Evolutionary conservation across 2,888 invertebrate genomes (phyloP), one percentile per base, ranked within the genome.

Genomic region (Pristionchus exspectatus): DNA sequence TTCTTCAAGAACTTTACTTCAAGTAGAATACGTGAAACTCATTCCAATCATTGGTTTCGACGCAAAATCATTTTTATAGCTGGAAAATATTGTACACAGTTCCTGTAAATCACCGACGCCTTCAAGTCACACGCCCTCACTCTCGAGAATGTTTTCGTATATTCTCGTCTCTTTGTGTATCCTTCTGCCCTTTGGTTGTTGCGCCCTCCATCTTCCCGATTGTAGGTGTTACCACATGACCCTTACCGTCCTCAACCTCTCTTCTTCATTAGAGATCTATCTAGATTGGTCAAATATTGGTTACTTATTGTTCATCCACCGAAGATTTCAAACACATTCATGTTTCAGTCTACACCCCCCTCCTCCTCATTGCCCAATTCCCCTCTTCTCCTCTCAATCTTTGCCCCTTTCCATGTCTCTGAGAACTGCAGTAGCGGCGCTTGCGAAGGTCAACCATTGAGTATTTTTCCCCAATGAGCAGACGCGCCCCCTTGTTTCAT

Each of bases 341-440:
- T n/a, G n/a, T n/a, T n/a, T n/a, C n/a, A n/a, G n/a, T n/a, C n/a
- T n/a, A n/a, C n/a, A n/a, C n/a, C 30, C 74, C 3, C 38, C 16
- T 21, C 21, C 74, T 74, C 74, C 74, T 74, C 74, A 10, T 74
- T 63, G 9, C 38, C 33, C 18, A 30, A 72, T 18, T 72, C 72
- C 72, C 5, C 38, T 21, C 74, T 38, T 38, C 38, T 33, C 30
- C 69, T 72, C 2, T 24, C 63, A 21, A 24, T n/a, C 21, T 21
- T 38, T 74, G 0, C 38, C 27, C 38, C 74, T 33, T 33, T 30
- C 30, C 69, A 4, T 30, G 30, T 30, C 30, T 33, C 69, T 30
- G 18, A 33, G 33, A 30, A 74, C 74, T 74, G 74, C 74, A 74
- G 74, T 74, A 74, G 38, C 74, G 74, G 74, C 44, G 33, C 27